phyloP scores from a whole-genome alignment of 2,797 vertebrate genomes.

The Aplochiton taeniatus region DNA sequence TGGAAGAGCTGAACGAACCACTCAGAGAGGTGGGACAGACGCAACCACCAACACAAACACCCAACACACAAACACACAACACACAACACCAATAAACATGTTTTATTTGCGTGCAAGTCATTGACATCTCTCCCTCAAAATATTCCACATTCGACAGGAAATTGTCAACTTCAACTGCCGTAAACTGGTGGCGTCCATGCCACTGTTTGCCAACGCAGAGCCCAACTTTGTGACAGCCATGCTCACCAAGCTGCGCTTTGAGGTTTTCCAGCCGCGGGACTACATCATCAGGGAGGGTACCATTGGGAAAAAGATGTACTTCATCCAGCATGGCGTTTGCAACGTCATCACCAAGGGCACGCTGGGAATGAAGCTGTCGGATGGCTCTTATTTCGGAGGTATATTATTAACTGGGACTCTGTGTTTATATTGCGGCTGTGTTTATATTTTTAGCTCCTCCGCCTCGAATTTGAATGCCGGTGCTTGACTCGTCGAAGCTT shows the following conservation, averaged over 20 bases:
- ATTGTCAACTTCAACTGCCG: conserved; percentile 96
- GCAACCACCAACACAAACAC: conserved; percentile 2
- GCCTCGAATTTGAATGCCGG: neutral
- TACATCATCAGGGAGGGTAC: conserved; percentile 93
- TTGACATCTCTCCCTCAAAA: neutral
- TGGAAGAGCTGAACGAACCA: conserved; percentile 93
- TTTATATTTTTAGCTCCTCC: neutral
- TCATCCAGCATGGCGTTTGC: conserved; percentile 94
- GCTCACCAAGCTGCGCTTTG: conserved; percentile 92
- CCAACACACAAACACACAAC: neutral
- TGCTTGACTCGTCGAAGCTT: too few species aligned
- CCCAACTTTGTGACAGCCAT: conserved; percentile 94
- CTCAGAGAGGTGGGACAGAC: conserved; percentile 84
- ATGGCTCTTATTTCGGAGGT: conserved; percentile 95
- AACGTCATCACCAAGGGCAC: conserved; percentile 93
- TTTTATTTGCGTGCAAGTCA: neutral
- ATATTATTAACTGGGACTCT: conserved; percentile 12
- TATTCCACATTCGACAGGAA: conserved; percentile 72
- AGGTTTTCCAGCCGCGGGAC: conserved; percentile 91
- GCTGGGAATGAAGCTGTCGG: conserved; percentile 91
- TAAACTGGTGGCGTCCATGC: conserved; percentile 94
- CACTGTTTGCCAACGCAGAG: conserved; percentile 91
- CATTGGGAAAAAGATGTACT: conserved; percentile 97
- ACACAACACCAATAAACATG: neutral
- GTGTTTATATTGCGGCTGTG: neutral